Base-by-base conservation (phyloP, 2,113 vertebrate species). In the Tyrannus savana region DNA sequence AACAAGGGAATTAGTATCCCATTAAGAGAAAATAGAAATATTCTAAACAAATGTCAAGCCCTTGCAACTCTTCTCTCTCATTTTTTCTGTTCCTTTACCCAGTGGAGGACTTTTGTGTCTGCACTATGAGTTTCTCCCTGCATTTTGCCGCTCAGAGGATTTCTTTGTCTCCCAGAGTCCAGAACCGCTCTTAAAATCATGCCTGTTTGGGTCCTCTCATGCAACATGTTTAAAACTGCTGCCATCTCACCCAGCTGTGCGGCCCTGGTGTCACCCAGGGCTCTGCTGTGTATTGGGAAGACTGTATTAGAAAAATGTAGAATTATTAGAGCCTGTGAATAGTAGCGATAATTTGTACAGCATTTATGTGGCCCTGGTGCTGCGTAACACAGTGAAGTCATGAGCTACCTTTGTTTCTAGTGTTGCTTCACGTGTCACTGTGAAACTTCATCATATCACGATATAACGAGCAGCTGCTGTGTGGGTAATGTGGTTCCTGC, bases 241-340 rank as follows among this genome's bases (percentile, higher is more conserved):
- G 58, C 53, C 35, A 42, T 73, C 49, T 79, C 8, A 0, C 1
- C 2, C 39, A 68, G 68, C 74, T 9, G 2, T 3, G 6, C 44
- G 47, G 68, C 60, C 25, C 27, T 10, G 39, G n/a, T 73, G 44
- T 79, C 85, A 55, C 35, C 55, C 2, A 19, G 64, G 52, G 64
- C 52, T 37, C 10, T 30, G 14, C 85, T 91, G 78, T 9, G 62
- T 35, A 4, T n/a, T 58, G 77, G 62, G 53, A 83, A 73, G 59
- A 87, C 89, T 19, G 3, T 14, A 12, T 52, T 59, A 73, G 66
- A 63, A 79, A 96, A 95, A 35, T 14, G 35, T 60, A 60, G 55
- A 73, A 87, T 92, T 96, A 84, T 86, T 82, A 74, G 76, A 28
- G 50, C 25, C 67, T 93, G 37, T 72, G 71, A 93, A 90, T 66